phyloP scores from a whole-genome alignment of 2,113 vertebrate genomes.

The Mesitornis unicolor region DNA sequence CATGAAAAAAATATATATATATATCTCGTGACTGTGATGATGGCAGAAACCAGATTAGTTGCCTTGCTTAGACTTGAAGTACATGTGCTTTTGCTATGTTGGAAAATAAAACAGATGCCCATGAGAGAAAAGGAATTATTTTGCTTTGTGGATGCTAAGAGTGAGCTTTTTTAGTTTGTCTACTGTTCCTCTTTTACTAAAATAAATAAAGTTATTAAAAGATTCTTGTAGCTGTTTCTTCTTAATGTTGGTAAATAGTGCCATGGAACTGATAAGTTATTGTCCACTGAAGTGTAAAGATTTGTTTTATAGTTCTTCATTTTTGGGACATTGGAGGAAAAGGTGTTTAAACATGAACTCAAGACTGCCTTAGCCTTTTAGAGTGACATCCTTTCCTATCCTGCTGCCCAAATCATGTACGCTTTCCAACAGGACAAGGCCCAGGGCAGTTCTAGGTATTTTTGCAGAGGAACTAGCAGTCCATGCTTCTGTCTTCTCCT shows the following conservation, averaged over 20 bases:
- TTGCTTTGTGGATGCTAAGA: slow-evolving; percentile 22
- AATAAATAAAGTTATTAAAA: slow-evolving; percentile 46
- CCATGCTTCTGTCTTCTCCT: not conserved
- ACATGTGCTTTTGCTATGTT: not conserved
- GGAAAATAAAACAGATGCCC: slow-evolving; percentile 36
- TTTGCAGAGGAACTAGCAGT: not conserved
- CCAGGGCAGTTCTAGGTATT: not conserved
- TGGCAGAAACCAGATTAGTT: slow-evolving; percentile 43
- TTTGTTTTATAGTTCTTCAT: not conserved
- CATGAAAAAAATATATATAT: not conserved
- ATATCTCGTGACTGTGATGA: slow-evolving; percentile 35
- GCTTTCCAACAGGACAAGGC: not conserved
- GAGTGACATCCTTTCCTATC: not conserved
- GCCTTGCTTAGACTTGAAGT: slow-evolving; percentile 49
- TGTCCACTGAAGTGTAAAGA: not conserved
- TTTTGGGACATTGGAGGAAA: not conserved
- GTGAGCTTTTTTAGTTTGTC: slow-evolving; percentile 31
- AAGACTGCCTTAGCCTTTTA: not conserved
- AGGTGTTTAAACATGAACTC: not conserved
- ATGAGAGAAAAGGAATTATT: slow-evolving; percentile 40
- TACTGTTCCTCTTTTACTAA: slow-evolving; percentile 35
- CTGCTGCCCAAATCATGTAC: rapidly evolving
- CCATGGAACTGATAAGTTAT: not conserved
- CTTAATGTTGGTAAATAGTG: not conserved
- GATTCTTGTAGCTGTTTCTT: slow-evolving; percentile 22